A percentile compares a stretch with the other conserved stretches of the same genome.
Conservation (phyloP, 1,140 invertebrate species). For the Heliconius congener region DNA sequence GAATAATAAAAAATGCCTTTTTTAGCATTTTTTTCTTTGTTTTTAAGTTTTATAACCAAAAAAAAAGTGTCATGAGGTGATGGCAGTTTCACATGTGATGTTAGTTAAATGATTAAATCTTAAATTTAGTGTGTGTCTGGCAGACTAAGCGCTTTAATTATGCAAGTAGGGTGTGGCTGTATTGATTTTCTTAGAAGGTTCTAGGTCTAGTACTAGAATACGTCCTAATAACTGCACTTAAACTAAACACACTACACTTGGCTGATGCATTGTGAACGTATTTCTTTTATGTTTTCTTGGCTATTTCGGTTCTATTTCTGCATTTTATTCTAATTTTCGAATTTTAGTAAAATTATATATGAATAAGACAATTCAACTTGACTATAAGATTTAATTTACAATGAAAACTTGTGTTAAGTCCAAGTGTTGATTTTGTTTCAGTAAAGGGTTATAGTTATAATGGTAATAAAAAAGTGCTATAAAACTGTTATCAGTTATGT, state of each 20-base stretch:
- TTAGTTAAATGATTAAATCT: slow-evolving; percentile 56
- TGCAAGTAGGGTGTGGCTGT: slow-evolving; percentile 81
- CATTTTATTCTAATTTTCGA: slow-evolving; percentile 9
- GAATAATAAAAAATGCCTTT: slow-evolving; percentile 50
- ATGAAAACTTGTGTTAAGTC: not conserved
- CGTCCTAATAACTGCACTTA: slow-evolving; percentile 70
- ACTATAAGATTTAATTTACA: not conserved
- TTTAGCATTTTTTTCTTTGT: slow-evolving; percentile 75
- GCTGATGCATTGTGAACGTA: slow-evolving; percentile 48
- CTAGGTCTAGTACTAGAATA: slow-evolving; percentile 74
- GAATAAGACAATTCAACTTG: not conserved
- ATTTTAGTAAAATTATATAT: not conserved
- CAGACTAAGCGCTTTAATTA: slow-evolving; percentile 65
- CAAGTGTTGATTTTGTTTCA: not conserved
- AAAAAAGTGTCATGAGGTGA: slow-evolving; percentile 73
- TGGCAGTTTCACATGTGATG: slow-evolving; percentile 68
- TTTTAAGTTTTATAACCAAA: slow-evolving; percentile 79
- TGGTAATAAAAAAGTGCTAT: slow-evolving; percentile 64
- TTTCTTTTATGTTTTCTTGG: slow-evolving; percentile 21
- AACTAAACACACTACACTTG: slow-evolving; percentile 52
- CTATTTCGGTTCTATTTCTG: slow-evolving; percentile 28
- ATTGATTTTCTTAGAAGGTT: slow-evolving; percentile 81
- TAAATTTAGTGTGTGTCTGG: slow-evolving; percentile 42
- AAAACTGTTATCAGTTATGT: slow-evolving; percentile 76
- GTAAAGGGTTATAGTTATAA: slow-evolving; percentile 41